Evolutionary conservation across 1,140 invertebrate genomes (phyloP), one percentile per base, ranked within the genome.

Genomic region (Pseudoatta argentina): DNA sequence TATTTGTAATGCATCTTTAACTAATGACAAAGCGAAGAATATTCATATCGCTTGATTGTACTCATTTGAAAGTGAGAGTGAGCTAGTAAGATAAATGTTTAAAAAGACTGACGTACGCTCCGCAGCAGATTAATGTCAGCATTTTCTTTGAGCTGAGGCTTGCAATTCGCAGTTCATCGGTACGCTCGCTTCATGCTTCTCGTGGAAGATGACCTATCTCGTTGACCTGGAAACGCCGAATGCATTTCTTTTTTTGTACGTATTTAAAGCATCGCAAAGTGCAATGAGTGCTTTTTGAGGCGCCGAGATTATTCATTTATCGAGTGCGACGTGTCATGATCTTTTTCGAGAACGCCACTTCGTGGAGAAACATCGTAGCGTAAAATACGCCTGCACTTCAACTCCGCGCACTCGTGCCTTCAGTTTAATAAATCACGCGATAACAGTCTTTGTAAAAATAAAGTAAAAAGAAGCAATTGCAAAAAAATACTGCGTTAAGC

Each of bases 391-490:
- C n/a, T 34, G 67, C 24, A 30, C 34, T 73, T 73, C 53, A 39
- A 73, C 44, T 39, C 5, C 24, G 34, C 27, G 64, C 27, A 44
- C 39, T 44, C 44, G 51, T 57, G 27, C 27, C 16, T 69, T 57
- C 21, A 30, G 8, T 82, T 83, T 73, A 83, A 75, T 75, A 51
- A 75, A 83, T 73, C 39, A 83, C 10, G 18, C 69, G 69, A 73
- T 75, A 75, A 63, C 39, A 16, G 21, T 51, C 16, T 14, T 44
- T 12, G 51, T 44, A 27, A 30, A 59, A 30, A 61, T 61, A 14
- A 57, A 57, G 39, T 2, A 21, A 57, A 21, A 21, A 12, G 8
- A 12, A 48, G n/a, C 55, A 73, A 21, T 61, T 39, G 66, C 24
- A 82, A 24, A 71, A 57, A 73, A 21, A 83, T 48, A 72, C 53